phyloP scores from a whole-genome alignment of 2,113 vertebrate species.

The Epinephelus moara region DNA sequence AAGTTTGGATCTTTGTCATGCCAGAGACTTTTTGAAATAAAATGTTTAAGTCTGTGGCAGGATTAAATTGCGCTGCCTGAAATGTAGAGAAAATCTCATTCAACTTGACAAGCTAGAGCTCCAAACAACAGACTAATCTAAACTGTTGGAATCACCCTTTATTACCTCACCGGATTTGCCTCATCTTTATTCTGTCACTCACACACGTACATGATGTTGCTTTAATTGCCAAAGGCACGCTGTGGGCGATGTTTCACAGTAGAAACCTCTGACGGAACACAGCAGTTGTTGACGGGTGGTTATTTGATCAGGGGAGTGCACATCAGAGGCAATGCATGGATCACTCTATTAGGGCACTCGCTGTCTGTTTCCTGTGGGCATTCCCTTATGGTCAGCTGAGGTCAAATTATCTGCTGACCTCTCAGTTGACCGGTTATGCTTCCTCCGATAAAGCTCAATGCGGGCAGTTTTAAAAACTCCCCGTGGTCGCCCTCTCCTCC shows the following conservation, averaged over 20 bases:
- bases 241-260: background rate
- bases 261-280: slow-evolving; percentile 7
- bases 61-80: background rate
- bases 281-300: slow-evolving; percentile 26
- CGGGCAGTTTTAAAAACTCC: slow-evolving; percentile 58
- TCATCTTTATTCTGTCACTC: slow-evolving; percentile 30
- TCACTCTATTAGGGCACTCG: slow-evolving; percentile 20
- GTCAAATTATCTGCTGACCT: slow-evolving; percentile 54
- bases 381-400: slow-evolving; percentile 25
- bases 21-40: background rate
- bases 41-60: background rate
- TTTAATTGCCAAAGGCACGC: slow-evolving; percentile 14
- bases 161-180: background rate
- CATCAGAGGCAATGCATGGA: slow-evolving; percentile 10
- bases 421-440: slow-evolving; percentile 50
- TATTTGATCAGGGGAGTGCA: slow-evolving; percentile 40
- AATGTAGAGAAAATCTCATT: background rate
- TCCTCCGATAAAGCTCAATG: slow-evolving; percentile 51
- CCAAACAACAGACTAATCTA: background rate
- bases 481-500: slow-evolving; percentile 13
- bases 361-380: slow-evolving; percentile 11
- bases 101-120: background rate
- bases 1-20: background rate
- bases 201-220: background rate
- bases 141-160: background rate